Evolutionary conservation across 2,797 vertebrate genomes (phyloP), one percentile per base, ranked within the genome.

Genomic region (Chiloscyllium punctatum): DNA sequence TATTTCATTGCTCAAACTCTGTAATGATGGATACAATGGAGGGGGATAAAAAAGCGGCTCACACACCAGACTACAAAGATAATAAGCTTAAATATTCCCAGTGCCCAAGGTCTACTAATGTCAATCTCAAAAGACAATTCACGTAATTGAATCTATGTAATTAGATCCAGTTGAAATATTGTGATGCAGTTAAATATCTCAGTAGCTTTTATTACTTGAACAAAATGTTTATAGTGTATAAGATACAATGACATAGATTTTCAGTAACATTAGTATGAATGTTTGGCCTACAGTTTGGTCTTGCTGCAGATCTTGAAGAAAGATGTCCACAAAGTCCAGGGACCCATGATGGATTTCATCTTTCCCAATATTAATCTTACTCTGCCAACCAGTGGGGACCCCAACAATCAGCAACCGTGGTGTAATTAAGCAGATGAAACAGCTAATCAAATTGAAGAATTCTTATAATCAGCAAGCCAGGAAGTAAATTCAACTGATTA

Each of bases 91-190:
- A 82, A 82, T 82, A 42, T 5, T 82, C n/a, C 42, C 37, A 37
- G n/a, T 82, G n/a, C 37, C 79, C 1, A 82, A 15, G 27, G 90
- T 23, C 87, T 57, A 15, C 3, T 62, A 33, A 62, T 62, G 53
- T 62, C 87, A 90, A 62, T 16, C 87, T 62, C 3, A 30, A 57
- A 51, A 87, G 84, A 90, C 25, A 90, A 42, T 82, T 21, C 6
- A 90, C 27, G 30, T 62, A 90, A 90, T n/a, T 90, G 57, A 90
- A 90, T 33, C 53, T 33, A n/a, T 33, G 30, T n/a, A 53, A 33
- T 90, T 90, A 90, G 87, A 33, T 62, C 11, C 87, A 90, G 87
- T 62, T 62, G 87, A 90, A 90, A 90, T 53, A 90, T 90, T 27
- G 16, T 13, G 51, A 88, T 57, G 53, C 7, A n/a, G 27, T 90